phyloP scores from a whole-genome alignment of 2,888 invertebrate species.

The Mylabris sibirica region DNA sequence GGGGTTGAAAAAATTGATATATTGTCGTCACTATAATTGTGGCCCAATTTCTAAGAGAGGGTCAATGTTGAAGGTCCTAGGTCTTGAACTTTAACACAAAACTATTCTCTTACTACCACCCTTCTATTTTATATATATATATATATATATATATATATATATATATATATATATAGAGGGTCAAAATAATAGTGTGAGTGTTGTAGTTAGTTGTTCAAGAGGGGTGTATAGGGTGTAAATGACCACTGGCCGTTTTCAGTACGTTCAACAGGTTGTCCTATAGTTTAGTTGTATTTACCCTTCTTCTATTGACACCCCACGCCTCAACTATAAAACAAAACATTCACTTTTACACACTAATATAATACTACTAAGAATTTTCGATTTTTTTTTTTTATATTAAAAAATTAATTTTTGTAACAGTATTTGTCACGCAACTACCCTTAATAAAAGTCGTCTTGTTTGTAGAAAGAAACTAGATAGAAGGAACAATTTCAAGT shows the following conservation, averaged over 20 bases:
- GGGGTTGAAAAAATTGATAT: too few species aligned
- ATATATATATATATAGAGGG: too few species aligned
- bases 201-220: conserved; percentile 14
- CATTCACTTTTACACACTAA: conserved; percentile 1
- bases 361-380: conserved; percentile 8
- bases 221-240: conserved; percentile 31
- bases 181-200: conserved; percentile 16
- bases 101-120: neutral
- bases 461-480: neutral
- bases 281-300: conserved; percentile 22
- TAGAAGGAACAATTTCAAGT: conserved; percentile 4
- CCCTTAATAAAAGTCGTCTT: neutral
- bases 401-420: neutral
- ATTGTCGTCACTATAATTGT: neutral
- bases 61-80: conserved; percentile 13
- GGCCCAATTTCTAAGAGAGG: conserved; percentile 1
- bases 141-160: too few species aligned
- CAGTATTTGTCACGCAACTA: neutral
- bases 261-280: conserved; percentile 35
- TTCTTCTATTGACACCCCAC: conserved; percentile 37
- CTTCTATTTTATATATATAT: neutral
- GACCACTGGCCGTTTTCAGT: conserved; percentile 32
- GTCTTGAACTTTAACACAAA: neutral
- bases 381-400: conserved; percentile 9
- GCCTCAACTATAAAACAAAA: conserved; percentile 35